A percentile compares a stretch with the other conserved stretches of the same genome.
Evolutionary conservation across 2,113 vertebrate genomes (phyloP).

Genomic region (Pedetes capensis): DNA sequence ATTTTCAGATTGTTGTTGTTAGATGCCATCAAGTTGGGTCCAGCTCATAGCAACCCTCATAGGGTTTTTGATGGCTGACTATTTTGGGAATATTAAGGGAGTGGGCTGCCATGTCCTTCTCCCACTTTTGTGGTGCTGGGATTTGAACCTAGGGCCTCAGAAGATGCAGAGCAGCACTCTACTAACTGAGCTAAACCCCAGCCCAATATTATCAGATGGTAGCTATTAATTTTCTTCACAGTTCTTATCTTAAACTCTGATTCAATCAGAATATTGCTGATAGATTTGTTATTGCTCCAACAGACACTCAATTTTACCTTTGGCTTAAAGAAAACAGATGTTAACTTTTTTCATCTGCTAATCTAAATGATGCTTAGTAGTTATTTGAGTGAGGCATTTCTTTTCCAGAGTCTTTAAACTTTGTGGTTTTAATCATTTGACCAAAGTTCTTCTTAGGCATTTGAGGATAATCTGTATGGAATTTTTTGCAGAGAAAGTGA

Average conservation of each 20-base stretch:
- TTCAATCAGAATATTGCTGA: not conserved
- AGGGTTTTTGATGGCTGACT: too few species aligned
- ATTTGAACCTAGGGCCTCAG: too few species aligned
- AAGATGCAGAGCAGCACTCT: too few species aligned
- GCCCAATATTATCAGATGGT: not conserved
- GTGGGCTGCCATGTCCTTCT: too few species aligned
- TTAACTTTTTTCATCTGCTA: conserved; percentile 12
- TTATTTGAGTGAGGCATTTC: not conserved
- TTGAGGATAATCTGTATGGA: not conserved
- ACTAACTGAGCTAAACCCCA: too few species aligned
- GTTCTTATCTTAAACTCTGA: not conserved
- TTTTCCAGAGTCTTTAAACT: not conserved
- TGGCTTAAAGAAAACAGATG: not conserved
- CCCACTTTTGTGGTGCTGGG: too few species aligned
- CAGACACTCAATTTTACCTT: not conserved
- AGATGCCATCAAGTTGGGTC: too few species aligned
- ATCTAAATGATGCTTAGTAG: not conserved
- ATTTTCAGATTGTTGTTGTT: too few species aligned
- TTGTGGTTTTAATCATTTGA: not conserved
- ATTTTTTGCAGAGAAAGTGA: not conserved
- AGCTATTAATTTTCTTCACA: not conserved
- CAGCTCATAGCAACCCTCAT: too few species aligned
- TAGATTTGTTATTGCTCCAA: not conserved
- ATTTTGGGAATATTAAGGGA: too few species aligned
- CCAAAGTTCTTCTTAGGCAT: not conserved